Base-by-base conservation (phyloP, 2,888 invertebrate species). In the Dynastes maya region DNA sequence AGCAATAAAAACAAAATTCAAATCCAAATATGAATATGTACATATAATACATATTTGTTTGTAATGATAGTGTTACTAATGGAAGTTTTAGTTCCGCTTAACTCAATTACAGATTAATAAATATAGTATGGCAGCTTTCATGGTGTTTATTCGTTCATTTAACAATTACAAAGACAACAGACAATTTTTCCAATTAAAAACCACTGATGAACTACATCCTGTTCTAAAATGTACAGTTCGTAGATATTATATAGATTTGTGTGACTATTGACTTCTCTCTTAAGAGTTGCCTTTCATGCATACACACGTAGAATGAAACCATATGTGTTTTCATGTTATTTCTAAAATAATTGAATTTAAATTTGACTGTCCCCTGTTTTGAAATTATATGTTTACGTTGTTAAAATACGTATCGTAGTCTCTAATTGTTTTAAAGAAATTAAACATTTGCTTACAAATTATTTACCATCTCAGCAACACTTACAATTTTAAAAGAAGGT, bases 161-260 rank as follows among this genome's bases (percentile, higher is more conserved):
- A 72, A 58, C 72, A 61, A 72, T 72, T 72, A 72, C 72, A 72
- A 72, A 72, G 72, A 72, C 71, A 71, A 71, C 58, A 71, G 55
- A 72, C 58, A 72, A 61, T 72, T 72, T 45, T 45, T 40, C 72
- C 72, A 72, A 72, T 72, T 72, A 72, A 72, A 72, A 72, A 53
- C 72, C 40, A 40, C 37, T 72, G 72, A 72, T 58, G 72, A 72
- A 58, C 40, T 58, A 72, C 72, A 72, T 72, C 72, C 72, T 72
- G 72, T 27, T 72, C 72, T 58, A 29, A 72, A 58, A 72, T 72
- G 40, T 70, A 70, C 51, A 27, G 51, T 32, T 70, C 13, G n/a
- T 45, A 22, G 16, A 40, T 72, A 51, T 29, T 51, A 49, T 22
- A 22, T 6, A 45, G 27, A 45, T 22, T 8, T 67, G 27, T 32